Percentiles rank a stretch among this genome's conserved stretches.
phyloP scores from a whole-genome alignment of 2,113 vertebrate species.

The Dromas ardeola region DNA sequence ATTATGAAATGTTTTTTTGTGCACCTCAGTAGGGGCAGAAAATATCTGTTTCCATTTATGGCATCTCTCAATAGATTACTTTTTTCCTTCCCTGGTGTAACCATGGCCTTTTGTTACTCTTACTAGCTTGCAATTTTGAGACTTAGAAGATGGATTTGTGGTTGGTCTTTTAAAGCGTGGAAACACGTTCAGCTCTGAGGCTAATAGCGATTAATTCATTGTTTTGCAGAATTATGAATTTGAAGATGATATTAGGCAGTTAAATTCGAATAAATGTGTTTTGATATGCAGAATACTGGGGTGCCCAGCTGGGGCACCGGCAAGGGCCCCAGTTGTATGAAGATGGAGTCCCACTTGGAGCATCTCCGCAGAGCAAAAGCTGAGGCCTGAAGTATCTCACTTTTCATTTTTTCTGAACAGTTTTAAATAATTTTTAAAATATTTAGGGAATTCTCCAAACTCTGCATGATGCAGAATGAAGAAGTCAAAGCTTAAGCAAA shows the following conservation, averaged over 20 bases:
- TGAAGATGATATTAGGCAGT: background rate
- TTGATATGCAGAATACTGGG: background rate
- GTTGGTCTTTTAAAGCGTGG: background rate
- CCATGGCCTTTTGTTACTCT: background rate
- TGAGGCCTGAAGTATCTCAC: background rate
- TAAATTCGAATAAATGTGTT: background rate
- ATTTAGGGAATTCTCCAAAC: background rate
- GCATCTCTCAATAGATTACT: background rate
- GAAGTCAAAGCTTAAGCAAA: background rate
- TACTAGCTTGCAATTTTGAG: accelerated
- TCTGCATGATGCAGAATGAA: background rate
- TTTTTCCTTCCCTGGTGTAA: background rate
- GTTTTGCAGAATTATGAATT: background rate
- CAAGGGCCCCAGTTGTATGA: background rate
- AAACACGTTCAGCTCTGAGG: background rate
- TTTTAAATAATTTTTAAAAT: background rate
- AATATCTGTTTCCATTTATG: background rate
- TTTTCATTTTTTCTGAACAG: background rate
- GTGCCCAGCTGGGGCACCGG: background rate
- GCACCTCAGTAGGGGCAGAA: background rate
- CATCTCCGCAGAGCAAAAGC: background rate
- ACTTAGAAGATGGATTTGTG: background rate
- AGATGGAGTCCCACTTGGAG: background rate
- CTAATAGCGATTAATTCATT: background rate
- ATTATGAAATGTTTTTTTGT: background rate